Evolutionary conservation across 2,113 vertebrate genomes (phyloP), one percentile per base, ranked within the genome.

Genomic region (Dendropsophus ebraccatus): DNA sequence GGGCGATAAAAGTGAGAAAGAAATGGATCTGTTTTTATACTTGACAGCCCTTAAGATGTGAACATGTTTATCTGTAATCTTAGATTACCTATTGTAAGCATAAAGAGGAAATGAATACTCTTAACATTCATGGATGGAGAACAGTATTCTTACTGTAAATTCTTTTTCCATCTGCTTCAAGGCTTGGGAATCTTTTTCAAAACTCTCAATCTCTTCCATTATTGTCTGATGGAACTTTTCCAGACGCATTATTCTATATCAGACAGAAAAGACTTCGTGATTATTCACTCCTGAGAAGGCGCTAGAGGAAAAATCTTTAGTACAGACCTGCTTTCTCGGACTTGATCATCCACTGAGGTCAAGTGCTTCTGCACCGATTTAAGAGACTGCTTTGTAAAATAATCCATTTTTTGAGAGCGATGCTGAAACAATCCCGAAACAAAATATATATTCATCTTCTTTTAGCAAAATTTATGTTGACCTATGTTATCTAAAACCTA

Each of bases 121-220:
- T 62, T 45, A 60, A 8, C 54, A 45, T 60, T 41, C 35, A 60
- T 60, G 56, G 54, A 80, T 80, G 77, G 32, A 62, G 9, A 69
- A 50, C 16, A 32, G 9, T 1, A 50, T 50, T 32, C 23, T 87
- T 94, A 99, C 97, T 88, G 30, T 91, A 88, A 97, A 91, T 86
- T 99, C 96, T 88, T 96, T 96, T 82, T 99, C 97, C 92, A 98
- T 94, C 89, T 87, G 94, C 91, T 91, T 95, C 85, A 99, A 91
- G 49, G 91, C 85, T 52, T 92, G 90, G 77, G 95, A 93, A 84
- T 96, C 94, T 89, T 95, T 94, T 89, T 99, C 96, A 93, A 96
- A 91, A 23, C 90, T 96, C 83, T 93, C 88, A 56, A 98, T 92
- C 86, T 98, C 96, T 25, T 96, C 93, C 83, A 91, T 28, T 32